These are phyloP conservation scores for Laticauda laticaudata DNA, from an alignment of 2,113 vertebrate genomes.

Conservation along the genomic window DNA sequence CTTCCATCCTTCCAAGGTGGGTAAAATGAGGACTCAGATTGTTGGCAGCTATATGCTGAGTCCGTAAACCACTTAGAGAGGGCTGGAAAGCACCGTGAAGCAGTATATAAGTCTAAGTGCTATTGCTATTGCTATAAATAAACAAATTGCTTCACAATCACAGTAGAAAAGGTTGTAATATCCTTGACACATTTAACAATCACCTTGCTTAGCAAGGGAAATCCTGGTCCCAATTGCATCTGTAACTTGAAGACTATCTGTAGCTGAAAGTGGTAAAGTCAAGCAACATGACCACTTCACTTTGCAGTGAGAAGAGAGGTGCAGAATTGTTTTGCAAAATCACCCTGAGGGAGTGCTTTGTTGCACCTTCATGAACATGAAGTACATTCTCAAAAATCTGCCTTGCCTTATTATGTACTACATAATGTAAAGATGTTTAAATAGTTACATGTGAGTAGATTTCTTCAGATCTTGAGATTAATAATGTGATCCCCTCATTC, in stretches of 20 bases:
- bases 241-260: background rate
- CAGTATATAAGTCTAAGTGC: too few relatives aligned
- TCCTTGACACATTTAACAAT: too few relatives aligned
- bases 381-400: background rate
- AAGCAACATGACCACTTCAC: background rate
- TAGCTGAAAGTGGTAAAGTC: background rate
- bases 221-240: background rate
- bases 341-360: background rate
- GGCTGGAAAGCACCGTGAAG: too few relatives aligned
- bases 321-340: background rate
- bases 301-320: background rate
- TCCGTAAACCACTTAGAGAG: too few relatives aligned
- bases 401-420: background rate
- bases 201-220: background rate
- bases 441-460: background rate
- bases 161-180: too few relatives aligned
- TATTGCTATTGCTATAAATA: too few relatives aligned
- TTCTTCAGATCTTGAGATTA: background rate
- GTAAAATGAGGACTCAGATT: too few relatives aligned
- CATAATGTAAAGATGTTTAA: background rate
- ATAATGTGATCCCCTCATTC: background rate
- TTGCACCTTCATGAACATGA: background rate
- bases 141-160: too few relatives aligned
- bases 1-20: too few relatives aligned
- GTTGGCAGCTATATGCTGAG: too few relatives aligned